Evolutionary conservation across 1,140 invertebrate genomes (phyloP).

Genomic region (Zophobas atratus): DNA sequence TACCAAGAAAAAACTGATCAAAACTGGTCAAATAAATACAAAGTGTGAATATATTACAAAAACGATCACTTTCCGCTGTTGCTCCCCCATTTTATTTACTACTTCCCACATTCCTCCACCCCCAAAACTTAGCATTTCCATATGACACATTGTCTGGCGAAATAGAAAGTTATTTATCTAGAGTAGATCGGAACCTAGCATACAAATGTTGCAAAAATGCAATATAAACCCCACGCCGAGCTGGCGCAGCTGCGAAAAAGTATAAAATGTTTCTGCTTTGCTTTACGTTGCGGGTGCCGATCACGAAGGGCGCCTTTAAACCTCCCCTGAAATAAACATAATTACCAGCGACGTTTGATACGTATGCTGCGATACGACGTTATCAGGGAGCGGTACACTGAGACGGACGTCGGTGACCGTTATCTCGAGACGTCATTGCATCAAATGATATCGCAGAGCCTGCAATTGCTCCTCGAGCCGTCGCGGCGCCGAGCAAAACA

Average conservation of each 20-base stretch:
- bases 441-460: background rate
- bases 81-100: background rate
- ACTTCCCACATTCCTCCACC: background rate
- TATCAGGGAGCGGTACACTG: background rate
- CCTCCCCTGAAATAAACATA: slow-evolving; percentile 2
- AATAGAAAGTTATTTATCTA: slow-evolving; percentile 40
- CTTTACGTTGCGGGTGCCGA: background rate
- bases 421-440: slow-evolving; percentile 6
- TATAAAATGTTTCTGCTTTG: background rate
- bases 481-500: slow-evolving; percentile 1
- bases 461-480: slow-evolving; percentile 8
- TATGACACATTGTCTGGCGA: slow-evolving; percentile 16
- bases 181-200: slow-evolving; percentile 33
- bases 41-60: no score
- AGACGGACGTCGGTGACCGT: slow-evolving; percentile 12
- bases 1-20: no score
- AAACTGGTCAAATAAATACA: no score
- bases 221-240: slow-evolving; percentile 24
- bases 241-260: slow-evolving; percentile 10
- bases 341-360: background rate
- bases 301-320: background rate
- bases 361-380: background rate
- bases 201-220: slow-evolving; percentile 42
- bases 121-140: slow-evolving; percentile 11
- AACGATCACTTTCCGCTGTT: no score